Conservation (phyloP, 2,113 vertebrate species). For the Cavia aperea region DNA sequence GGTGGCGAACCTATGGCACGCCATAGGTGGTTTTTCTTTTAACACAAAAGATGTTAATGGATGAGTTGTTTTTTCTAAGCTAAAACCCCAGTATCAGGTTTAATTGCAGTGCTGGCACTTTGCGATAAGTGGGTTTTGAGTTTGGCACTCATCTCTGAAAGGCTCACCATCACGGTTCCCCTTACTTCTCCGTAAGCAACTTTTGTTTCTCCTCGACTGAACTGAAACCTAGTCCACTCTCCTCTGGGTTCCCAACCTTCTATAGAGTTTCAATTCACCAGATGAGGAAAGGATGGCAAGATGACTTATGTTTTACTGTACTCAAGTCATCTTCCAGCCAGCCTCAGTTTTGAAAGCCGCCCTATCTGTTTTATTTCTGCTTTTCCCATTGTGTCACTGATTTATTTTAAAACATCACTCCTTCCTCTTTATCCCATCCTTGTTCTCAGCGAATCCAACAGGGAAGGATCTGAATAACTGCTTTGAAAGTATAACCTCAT, state of each 20-base stretch:
- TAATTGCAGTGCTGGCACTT: background rate
- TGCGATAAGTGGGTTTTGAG: background rate
- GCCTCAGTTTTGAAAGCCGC: background rate
- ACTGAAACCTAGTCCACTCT: background rate
- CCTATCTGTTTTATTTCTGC: background rate
- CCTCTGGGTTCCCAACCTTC: background rate
- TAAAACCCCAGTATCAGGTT: background rate
- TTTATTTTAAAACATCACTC: constrained; percentile 8
- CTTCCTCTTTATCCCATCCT: background rate
- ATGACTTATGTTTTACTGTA: background rate
- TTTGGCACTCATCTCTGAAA: background rate
- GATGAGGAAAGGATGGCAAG: background rate
- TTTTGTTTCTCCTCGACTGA: background rate
- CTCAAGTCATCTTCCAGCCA: background rate
- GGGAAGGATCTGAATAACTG: background rate
- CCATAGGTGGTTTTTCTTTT: background rate
- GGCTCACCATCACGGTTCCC: background rate
- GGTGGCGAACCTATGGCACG: background rate
- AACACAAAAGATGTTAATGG: background rate
- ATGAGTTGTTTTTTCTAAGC: background rate
- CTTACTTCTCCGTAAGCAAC: background rate
- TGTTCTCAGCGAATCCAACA: background rate
- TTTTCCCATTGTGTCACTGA: background rate
- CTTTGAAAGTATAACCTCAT: background rate
- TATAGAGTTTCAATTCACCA: background rate